These are phyloP conservation scores for Centroberyx gerrardi DNA, from an alignment of 2,797 vertebrate species.

Conservation along the genomic window DNA sequence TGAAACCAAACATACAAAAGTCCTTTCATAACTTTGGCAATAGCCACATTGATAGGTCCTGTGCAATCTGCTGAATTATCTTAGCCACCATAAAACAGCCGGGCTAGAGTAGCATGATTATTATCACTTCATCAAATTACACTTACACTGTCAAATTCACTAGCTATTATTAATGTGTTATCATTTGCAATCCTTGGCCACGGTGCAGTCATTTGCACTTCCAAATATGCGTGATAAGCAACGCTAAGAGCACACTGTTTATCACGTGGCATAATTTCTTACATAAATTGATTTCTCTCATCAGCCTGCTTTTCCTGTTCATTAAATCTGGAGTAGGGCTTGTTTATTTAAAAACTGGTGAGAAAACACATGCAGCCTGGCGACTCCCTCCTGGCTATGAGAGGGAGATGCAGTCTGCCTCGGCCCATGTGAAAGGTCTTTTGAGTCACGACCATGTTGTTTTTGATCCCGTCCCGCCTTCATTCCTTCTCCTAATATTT, in stretches of 20 bases:
- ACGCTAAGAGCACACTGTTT: constrained; percentile 44
- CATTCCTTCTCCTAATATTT: constrained; percentile 58
- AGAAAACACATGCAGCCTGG: constrained; percentile 49
- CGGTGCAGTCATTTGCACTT: constrained; percentile 18
- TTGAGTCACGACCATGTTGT: constrained; percentile 31
- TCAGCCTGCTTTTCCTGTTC: constrained; percentile 58
- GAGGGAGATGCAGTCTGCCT: constrained; percentile 14
- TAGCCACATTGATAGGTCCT: not conserved
- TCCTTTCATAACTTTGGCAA: not conserved
- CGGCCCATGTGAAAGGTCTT: constrained; percentile 35
- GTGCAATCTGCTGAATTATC: not conserved
- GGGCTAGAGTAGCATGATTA: not conserved
- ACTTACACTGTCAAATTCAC: constrained; percentile 19
- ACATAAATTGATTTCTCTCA: constrained; percentile 60
- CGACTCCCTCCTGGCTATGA: constrained; percentile 31
- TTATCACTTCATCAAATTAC: constrained; percentile 13
- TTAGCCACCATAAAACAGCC: not conserved
- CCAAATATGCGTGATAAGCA: constrained; percentile 19
- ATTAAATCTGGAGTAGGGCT: constrained; percentile 52
- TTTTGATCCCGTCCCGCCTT: constrained; percentile 54
- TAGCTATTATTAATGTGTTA: constrained; percentile 16
- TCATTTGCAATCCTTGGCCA: constrained; percentile 17
- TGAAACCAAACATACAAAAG: constrained; percentile 32
- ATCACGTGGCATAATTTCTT: constrained; percentile 43
- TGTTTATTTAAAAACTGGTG: constrained; percentile 61